These are phyloP conservation scores for Chitala chitala DNA, from an alignment of 2,113 vertebrate genomes.

Conservation along the genomic window DNA sequence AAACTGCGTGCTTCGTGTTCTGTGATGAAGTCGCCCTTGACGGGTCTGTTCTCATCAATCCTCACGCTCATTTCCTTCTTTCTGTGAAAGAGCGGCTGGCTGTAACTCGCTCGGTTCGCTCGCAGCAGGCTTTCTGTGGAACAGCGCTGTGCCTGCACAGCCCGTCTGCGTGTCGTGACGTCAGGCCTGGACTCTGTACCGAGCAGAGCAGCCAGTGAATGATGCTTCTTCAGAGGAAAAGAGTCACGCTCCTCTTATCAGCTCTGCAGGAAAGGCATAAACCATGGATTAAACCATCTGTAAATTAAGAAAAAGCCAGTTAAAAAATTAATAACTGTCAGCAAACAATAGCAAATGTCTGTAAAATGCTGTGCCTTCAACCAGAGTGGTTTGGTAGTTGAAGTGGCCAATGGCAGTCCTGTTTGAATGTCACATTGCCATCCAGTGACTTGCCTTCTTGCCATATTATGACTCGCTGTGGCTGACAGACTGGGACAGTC, in stretches of 20 bases:
- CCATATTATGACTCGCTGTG: no score
- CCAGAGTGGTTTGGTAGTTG: not conserved
- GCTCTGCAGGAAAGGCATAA: not conserved
- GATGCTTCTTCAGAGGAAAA: no score
- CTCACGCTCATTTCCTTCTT: not conserved
- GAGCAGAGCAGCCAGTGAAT: not conserved
- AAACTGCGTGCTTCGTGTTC: no score
- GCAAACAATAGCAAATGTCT: not conserved
- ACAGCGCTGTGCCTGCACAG: not conserved
- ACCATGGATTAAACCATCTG: not conserved
- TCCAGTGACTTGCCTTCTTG: no score
- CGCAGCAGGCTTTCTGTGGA: not conserved
- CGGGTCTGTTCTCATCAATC: not conserved
- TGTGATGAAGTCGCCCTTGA: no score
- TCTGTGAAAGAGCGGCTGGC: not conserved
- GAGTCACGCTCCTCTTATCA: not conserved
- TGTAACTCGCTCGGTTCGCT: not conserved
- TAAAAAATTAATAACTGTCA: not conserved
- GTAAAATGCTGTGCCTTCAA: not conserved
- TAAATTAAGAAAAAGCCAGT: not conserved
- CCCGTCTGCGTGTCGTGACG: slow-evolving; percentile 9
- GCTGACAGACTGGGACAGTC: no score
- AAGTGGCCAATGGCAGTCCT: not conserved
- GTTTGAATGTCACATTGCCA: no score
- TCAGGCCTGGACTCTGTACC: slow-evolving; percentile 10